phyloP scores from a whole-genome alignment of 2,888 invertebrate genomes.

The Crioceris asparagi region DNA sequence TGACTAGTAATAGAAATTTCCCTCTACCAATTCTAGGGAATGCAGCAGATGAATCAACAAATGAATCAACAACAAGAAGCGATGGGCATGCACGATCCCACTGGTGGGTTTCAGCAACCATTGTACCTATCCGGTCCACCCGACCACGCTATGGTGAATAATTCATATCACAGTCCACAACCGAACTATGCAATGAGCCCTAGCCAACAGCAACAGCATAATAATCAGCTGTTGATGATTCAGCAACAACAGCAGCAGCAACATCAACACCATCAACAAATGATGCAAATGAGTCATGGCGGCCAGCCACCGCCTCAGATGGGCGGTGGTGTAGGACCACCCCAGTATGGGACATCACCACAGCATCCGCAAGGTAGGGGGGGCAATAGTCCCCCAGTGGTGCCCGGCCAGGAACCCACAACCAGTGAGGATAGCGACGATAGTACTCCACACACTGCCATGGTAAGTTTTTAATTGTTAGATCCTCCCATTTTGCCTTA shows the following conservation, averaged over 20 bases:
- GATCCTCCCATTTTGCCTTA: no score
- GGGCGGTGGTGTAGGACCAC: no score
- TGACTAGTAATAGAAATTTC: no score
- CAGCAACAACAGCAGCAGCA: slow-evolving; percentile 35
- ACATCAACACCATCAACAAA: slow-evolving; percentile 34
- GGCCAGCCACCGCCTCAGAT: slow-evolving; percentile 39
- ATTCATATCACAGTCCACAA: slow-evolving; percentile 35
- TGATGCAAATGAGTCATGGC: slow-evolving; percentile 38
- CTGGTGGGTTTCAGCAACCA: slow-evolving; percentile 56
- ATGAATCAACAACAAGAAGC: slow-evolving; percentile 33
- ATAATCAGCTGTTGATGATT: slow-evolving; percentile 32
- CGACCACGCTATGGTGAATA: slow-evolving; percentile 37
- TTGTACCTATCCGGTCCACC: slow-evolving; percentile 46
- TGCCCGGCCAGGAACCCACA: slow-evolving; percentile 49
- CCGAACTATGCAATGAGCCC: slow-evolving; percentile 30
- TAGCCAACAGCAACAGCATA: slow-evolving; percentile 30
- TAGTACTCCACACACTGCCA: slow-evolving; percentile 58
- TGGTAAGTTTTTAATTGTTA: slow-evolving; percentile 44
- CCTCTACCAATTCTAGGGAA: slow-evolving; percentile 20
- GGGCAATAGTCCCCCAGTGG: slow-evolving; percentile 46
- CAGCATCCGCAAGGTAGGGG: slow-evolving; percentile 48
- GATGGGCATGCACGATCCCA: slow-evolving; percentile 38
- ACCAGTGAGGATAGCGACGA: slow-evolving; percentile 85
- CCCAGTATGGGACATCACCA: slow-evolving; percentile 44
- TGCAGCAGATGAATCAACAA: slow-evolving; percentile 38